Evolutionary conservation across 2,113 vertebrate species (phyloP).

Genomic region (Hydrochoerus hydrochaeris): DNA sequence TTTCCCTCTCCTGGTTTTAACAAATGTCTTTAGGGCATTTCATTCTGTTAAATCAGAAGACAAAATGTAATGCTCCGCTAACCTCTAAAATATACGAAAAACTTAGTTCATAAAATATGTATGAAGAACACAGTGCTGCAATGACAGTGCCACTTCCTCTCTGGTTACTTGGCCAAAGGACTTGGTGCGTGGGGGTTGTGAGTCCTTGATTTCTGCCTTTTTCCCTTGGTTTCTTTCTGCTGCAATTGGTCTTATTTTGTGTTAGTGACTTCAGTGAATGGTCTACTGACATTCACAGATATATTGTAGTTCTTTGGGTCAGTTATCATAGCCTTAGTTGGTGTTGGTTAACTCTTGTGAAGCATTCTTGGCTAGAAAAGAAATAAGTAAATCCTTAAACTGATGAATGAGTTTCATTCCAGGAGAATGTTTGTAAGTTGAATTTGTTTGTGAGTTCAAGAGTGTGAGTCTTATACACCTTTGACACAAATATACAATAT

Average conservation of each 20-base stretch:
- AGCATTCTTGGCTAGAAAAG: not conserved
- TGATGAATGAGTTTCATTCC: not conserved
- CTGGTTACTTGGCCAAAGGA: constrained; percentile 73
- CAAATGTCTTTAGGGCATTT: constrained; percentile 78
- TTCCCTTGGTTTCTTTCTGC: constrained; percentile 57
- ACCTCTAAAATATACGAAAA: constrained; percentile 76
- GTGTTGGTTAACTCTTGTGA: not conserved
- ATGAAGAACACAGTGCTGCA: constrained; percentile 73
- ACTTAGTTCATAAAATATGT: constrained; percentile 82
- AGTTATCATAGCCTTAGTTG: not conserved
- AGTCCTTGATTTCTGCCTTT: constrained; percentile 41
- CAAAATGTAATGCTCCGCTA: constrained; percentile 71
- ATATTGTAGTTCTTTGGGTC: not conserved
- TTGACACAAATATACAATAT: not conserved
- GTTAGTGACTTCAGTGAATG: constrained; percentile 79
- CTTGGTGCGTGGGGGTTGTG: constrained; percentile 50
- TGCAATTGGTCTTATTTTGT: constrained; percentile 65
- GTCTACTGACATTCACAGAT: constrained; percentile 29
- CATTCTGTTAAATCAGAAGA: constrained; percentile 78
- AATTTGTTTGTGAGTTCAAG: not conserved
- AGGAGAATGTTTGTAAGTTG: not conserved
- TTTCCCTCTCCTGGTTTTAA: constrained; percentile 77
- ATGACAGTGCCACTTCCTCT: constrained; percentile 74
- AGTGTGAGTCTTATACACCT: not conserved
- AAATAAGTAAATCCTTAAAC: not conserved